These are phyloP conservation scores for Morpho helenor DNA, from an alignment of 2,888 invertebrate species.

Conservation along the genomic window DNA sequence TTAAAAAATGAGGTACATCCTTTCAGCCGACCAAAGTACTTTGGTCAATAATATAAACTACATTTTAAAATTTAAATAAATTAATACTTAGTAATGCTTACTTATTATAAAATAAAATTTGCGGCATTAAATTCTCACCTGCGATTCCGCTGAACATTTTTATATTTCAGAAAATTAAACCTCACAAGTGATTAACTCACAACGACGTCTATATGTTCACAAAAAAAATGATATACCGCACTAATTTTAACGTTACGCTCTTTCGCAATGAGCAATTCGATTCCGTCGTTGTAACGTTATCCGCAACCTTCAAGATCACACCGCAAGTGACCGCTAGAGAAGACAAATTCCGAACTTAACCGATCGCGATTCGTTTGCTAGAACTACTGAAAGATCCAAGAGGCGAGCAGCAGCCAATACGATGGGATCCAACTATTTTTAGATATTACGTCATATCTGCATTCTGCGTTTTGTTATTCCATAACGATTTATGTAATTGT, in stretches of 20 bases:
- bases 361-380: constrained; percentile 21
- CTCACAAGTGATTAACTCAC: constrained; percentile 18
- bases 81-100: not conserved
- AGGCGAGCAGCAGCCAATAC: constrained; percentile 26
- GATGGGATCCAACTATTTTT: constrained; percentile 50
- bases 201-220: constrained; percentile 14
- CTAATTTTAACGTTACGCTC: constrained; percentile 36
- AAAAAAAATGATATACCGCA: constrained; percentile 25
- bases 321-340: constrained; percentile 16
- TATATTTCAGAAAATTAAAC: constrained; percentile 28
- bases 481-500: too few species aligned
- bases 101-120: not conserved
- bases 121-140: constrained; percentile 41
- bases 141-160: constrained; percentile 74
- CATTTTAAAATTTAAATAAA: not conserved
- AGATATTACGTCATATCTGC: constrained; percentile 41
- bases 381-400: constrained; percentile 18
- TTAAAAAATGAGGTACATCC: too few species aligned
- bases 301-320: constrained; percentile 29
- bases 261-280: constrained; percentile 22
- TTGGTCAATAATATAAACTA: too few species aligned
- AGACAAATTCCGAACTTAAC: constrained; percentile 12
- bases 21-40: too few species aligned
- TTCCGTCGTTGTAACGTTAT: constrained; percentile 26
- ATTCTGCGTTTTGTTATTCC: constrained; percentile 46